These are phyloP conservation scores for Enteromius trimaculatus DNA, from an alignment of 2,797 vertebrate species.

Conservation along the genomic window DNA sequence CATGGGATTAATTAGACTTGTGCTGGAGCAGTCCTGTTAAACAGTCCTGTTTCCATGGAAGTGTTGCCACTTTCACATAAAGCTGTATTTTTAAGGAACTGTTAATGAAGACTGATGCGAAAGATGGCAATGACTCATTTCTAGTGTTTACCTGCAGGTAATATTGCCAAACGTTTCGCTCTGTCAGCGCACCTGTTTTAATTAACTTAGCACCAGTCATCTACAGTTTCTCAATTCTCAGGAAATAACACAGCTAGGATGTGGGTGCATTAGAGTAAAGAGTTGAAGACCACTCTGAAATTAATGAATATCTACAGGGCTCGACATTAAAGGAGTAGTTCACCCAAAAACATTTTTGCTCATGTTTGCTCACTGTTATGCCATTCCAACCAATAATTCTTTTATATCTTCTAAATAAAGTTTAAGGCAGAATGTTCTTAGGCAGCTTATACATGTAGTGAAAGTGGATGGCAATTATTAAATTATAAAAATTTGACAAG, in stretches of 20 bases:
- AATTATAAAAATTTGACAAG: background rate
- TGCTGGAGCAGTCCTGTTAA: constrained; percentile 1
- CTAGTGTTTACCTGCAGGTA: constrained; percentile 7
- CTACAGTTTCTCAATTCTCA: constrained; percentile 18
- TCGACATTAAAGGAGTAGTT: background rate
- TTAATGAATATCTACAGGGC: constrained; percentile 2
- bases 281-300: background rate
- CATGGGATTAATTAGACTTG: constrained; percentile 50
- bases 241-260: background rate
- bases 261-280: background rate
- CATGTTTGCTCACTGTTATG: background rate
- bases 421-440: background rate
- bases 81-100: constrained; percentile 20
- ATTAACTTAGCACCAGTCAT: constrained; percentile 25
- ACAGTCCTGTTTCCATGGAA: constrained; percentile 23
- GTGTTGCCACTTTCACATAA: constrained; percentile 16
- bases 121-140: background rate
- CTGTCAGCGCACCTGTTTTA: constrained; percentile 7
- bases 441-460: background rate
- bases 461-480: background rate
- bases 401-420: background rate
- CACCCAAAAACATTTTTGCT: background rate
- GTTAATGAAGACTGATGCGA: constrained; percentile 38
- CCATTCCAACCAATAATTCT: background rate
- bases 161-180: constrained; percentile 12